Evolutionary conservation across 1,140 invertebrate genomes (phyloP).

Genomic region (Conus ventricosus): DNA sequence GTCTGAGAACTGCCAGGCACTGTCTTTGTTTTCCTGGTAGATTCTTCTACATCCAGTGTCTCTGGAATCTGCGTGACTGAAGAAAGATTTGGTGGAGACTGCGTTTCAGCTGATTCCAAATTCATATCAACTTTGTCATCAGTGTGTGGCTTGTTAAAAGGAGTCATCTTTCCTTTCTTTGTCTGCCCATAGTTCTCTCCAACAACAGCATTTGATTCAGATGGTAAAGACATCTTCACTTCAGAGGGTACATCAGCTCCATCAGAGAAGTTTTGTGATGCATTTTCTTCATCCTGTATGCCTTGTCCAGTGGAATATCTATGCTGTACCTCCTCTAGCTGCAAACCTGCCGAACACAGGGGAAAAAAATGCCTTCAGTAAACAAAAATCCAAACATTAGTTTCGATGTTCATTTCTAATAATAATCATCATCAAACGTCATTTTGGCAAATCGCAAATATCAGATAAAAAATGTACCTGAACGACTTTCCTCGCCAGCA

Average conservation of each 20-base stretch:
- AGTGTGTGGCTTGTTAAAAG: background rate
- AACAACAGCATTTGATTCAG: too few relatives aligned
- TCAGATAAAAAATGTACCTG: too few relatives aligned
- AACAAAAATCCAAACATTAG: too few relatives aligned
- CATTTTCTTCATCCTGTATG: background rate
- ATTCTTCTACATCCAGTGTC: background rate
- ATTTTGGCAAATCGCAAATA: background rate
- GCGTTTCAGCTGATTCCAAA: background rate
- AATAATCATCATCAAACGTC: background rate
- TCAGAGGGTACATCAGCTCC: background rate
- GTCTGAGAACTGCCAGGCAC: background rate
- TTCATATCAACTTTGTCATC: background rate
- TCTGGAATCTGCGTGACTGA: constrained; percentile 5
- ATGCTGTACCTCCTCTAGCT: background rate
- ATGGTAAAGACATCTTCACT: background rate
- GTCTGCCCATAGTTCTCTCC: background rate
- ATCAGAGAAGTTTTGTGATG: background rate
- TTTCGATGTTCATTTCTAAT: too few relatives aligned
- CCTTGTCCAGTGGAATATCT: background rate
- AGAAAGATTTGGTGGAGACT: background rate
- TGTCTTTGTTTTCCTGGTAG: background rate
- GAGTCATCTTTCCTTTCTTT: background rate
- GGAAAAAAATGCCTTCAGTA: background rate
- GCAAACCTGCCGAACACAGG: background rate
- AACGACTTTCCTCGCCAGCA: too few relatives aligned